Evolutionary conservation across 1,140 invertebrate genomes (phyloP), one percentile per base, ranked within the genome.

Genomic region (Megalopta genalis): DNA sequence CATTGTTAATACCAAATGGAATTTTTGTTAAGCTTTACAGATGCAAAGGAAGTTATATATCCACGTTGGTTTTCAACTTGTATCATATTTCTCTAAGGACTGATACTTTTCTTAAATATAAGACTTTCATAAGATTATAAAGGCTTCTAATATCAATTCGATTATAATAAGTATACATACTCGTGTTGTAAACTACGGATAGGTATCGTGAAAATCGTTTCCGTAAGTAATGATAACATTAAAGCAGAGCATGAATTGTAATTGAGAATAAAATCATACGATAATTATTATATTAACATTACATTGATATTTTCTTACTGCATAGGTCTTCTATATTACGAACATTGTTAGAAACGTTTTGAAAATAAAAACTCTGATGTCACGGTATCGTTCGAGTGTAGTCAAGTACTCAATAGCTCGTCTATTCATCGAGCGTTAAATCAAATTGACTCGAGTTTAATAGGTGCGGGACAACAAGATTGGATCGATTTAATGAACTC

Each of bases 401-500:
- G 25, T 21, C 42, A 80, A 73, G 21, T 37, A 37, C 3, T 23
- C 37, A 46, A 76, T 59, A 49, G n/a, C 18, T 81, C 27, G 23
- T 59, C 42, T 23, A 32, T 66, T 23, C 54, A 65, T 16, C 16
- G 54, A 27, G 46, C 69, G 60, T 72, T 57, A 78, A 74, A 77
- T 75, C 59, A 73, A 85, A 81, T 86, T 86, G 66, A 81, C 63
- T 86, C 59, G 52, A 57, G 60, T 71, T 78, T 81, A 79, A 68
- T 75, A 49, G 62, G 49, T 71, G 68, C 77, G 52, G 49, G 39
- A 79, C 70, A 72, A 87, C 60, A 74, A 86, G 81, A 80, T 80
- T 65, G 82, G 78, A 86, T 86, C 84, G 84, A 87, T 84, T 81
- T 87, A 84, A 86, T 81, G 82, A 80, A 72, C 63, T 82, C 60